phyloP scores from a whole-genome alignment of 2,888 invertebrate species.

The Agonopterix alstromeriana region DNA sequence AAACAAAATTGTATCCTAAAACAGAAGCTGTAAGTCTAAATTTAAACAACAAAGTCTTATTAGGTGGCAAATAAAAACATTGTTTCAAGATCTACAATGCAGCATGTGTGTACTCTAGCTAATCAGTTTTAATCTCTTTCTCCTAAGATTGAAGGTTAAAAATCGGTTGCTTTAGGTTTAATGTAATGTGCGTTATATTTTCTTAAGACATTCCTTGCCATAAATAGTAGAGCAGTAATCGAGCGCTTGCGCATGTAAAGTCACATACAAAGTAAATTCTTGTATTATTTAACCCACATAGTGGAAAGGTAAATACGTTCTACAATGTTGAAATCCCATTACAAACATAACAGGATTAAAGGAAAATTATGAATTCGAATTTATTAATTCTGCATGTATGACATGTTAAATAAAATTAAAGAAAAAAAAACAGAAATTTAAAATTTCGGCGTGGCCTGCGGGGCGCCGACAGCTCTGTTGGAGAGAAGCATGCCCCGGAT shows the following conservation, averaged over 20 bases:
- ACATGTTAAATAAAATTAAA: too few species aligned
- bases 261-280: constrained; percentile 3
- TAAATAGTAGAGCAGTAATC: constrained; percentile 58
- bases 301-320: background rate
- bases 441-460: too few species aligned
- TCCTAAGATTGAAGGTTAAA: background rate
- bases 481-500: too few species aligned
- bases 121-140: background rate
- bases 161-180: background rate
- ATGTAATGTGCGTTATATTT: constrained; percentile 29
- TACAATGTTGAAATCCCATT: too few species aligned
- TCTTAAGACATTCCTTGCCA: constrained; percentile 65
- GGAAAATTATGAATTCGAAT: too few species aligned
- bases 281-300: background rate
- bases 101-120: background rate
- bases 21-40: too few species aligned
- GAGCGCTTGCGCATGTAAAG: constrained; percentile 18
- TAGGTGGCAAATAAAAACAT: constrained; percentile 3
- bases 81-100: constrained; percentile 3
- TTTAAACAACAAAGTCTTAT: too few species aligned
- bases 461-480: too few species aligned
- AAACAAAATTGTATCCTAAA: too few species aligned
- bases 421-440: too few species aligned
- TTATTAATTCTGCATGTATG: too few species aligned
- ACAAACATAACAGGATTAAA: too few species aligned